Percentiles rank a stretch among this genome's conserved stretches.
Conservation (phyloP, 2,888 invertebrate species). For the Dinocampus coccinellae region DNA sequence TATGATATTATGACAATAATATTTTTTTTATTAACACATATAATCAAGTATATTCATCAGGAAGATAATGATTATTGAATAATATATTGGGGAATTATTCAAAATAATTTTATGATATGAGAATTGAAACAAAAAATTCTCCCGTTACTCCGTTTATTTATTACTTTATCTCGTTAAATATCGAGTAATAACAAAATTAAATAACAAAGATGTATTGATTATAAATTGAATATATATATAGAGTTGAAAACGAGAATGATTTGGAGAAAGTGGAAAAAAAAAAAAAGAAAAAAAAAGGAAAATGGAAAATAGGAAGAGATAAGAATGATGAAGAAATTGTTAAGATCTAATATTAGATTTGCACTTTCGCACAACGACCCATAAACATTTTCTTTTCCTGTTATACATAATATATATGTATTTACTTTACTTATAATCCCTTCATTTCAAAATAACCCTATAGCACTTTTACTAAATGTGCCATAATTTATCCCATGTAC, state of each 20-base stretch:
- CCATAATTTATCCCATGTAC: constrained; percentile 41
- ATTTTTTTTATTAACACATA: background rate
- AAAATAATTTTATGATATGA: background rate
- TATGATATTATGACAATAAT: background rate
- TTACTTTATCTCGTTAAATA: background rate
- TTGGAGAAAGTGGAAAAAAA: background rate
- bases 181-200: too few species aligned
- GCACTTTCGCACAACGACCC: background rate
- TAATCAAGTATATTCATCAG: background rate
- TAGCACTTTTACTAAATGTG: constrained; percentile 37
- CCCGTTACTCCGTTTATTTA: background rate
- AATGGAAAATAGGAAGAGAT: too few species aligned
- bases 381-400: background rate
- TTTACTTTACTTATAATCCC: constrained; percentile 13
- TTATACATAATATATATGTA: too few species aligned
- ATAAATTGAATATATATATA: too few species aligned
- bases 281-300: background rate
- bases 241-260: background rate
- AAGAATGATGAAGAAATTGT: background rate
- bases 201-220: too few species aligned
- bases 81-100: background rate
- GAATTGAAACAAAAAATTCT: background rate
- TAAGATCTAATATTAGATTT: background rate
- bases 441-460: constrained; percentile 30
- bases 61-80: background rate